A percentile compares a stretch with the other conserved stretches of the same genome.
Conservation (phyloP, 1,140 invertebrate species). For the Arion vulgaris region DNA sequence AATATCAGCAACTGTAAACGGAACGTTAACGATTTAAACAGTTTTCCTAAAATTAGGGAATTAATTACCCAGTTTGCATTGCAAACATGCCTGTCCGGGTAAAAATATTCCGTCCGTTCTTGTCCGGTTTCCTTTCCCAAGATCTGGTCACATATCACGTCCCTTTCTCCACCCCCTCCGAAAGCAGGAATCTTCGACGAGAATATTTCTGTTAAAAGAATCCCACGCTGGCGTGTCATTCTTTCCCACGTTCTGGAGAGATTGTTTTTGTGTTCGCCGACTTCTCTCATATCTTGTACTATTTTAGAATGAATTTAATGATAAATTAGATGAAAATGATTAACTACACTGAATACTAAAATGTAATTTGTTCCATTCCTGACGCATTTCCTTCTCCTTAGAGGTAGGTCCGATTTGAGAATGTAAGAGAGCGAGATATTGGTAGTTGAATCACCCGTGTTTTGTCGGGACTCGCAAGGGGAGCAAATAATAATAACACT, state of each 20-base stretch:
- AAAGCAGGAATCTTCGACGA: not conserved
- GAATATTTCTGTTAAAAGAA: not conserved
- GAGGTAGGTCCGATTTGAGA: too few relatives aligned
- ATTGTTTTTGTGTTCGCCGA: not conserved
- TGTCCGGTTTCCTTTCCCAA: not conserved
- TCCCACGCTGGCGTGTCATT: not conserved
- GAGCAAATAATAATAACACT: too few relatives aligned
- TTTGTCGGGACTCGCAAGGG: too few relatives aligned
- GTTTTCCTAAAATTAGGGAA: not conserved
- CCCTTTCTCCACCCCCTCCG: not conserved
- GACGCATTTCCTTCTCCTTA: too few relatives aligned
- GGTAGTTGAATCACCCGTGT: too few relatives aligned
- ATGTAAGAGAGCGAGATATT: too few relatives aligned
- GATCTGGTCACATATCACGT: not conserved
- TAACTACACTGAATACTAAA: too few relatives aligned
- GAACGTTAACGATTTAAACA: not conserved
- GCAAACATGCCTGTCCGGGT: not conserved
- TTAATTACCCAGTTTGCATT: not conserved
- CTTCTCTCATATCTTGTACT: too few relatives aligned
- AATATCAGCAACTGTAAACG: not conserved
- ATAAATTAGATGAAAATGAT: too few relatives aligned
- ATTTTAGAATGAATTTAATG: too few relatives aligned
- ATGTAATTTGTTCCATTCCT: too few relatives aligned
- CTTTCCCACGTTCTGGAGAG: not conserved
- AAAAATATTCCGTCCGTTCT: not conserved